Conservation (phyloP, 2,888 invertebrate species). For the Conomelus anceps region DNA sequence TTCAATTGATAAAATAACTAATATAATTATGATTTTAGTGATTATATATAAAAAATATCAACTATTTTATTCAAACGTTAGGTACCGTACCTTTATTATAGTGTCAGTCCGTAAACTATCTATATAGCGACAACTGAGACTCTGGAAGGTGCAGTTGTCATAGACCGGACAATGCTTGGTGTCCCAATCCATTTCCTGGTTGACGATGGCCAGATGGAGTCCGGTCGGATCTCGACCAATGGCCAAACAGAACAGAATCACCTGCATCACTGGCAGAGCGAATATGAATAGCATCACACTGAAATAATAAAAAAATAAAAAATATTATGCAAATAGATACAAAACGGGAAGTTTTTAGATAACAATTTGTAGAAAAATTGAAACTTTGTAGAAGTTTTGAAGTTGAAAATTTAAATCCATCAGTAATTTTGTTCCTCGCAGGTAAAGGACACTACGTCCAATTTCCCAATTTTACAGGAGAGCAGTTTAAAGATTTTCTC, state of each 20-base stretch:
- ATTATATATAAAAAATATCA: no score
- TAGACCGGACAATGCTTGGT: slow-evolving; percentile 47
- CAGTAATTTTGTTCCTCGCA: background rate
- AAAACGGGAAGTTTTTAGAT: background rate
- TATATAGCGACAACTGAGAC: slow-evolving; percentile 74
- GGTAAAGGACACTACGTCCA: no score
- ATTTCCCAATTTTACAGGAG: no score
- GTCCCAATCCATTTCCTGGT: slow-evolving; percentile 54
- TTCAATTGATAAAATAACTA: no score
- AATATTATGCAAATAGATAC: background rate
- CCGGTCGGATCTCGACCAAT: slow-evolving; percentile 82
- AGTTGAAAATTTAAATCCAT: background rate
- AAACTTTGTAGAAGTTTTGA: background rate
- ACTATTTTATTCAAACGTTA: no score
- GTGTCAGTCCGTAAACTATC: slow-evolving; percentile 64
- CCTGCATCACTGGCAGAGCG: slow-evolving; percentile 88
- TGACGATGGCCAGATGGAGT: slow-evolving; percentile 70
- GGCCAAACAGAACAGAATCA: slow-evolving; percentile 86
- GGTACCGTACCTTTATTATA: slow-evolving; percentile 53
- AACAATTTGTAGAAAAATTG: no score
- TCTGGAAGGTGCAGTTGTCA: slow-evolving; percentile 58
- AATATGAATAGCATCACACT: slow-evolving; percentile 88
- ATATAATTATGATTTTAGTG: no score
- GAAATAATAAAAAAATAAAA: slow-evolving; percentile 23
- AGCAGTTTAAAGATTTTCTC: no score